Evolutionary conservation across 2,888 invertebrate species (phyloP).

Genomic region (Drosophila cracens): DNA sequence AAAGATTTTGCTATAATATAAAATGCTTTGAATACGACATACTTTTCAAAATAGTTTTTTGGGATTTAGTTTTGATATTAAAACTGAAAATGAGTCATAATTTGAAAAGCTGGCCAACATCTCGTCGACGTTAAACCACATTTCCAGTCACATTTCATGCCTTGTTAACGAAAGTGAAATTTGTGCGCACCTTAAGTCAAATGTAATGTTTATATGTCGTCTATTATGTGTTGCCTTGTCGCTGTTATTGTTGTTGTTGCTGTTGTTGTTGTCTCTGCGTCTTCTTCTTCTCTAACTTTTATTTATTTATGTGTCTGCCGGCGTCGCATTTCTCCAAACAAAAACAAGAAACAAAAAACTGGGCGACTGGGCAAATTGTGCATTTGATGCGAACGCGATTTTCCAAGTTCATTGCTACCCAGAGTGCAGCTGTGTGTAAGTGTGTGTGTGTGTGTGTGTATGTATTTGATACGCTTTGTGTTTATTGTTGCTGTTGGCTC

Average conservation of each 20-base stretch:
- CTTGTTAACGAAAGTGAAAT: constrained; percentile 64
- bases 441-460: constrained; percentile 9
- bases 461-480: constrained; percentile 9
- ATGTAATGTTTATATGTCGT: constrained; percentile 43
- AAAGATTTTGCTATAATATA: neutral
- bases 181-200: constrained; percentile 40
- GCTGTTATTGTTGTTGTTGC: constrained; percentile 14
- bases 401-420: constrained; percentile 74
- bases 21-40: neutral
- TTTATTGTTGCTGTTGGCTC: constrained; percentile 23
- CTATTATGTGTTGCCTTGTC: constrained; percentile 35
- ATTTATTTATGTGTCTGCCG: constrained; percentile 65
- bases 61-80: neutral
- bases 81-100: neutral
- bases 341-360: constrained; percentile 41
- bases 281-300: constrained; percentile 34
- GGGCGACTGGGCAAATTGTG: constrained; percentile 46
- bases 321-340: constrained; percentile 71
- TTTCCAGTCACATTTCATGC: constrained; percentile 39
- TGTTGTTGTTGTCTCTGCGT: constrained; percentile 8
- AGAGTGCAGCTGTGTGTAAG: constrained; percentile 4
- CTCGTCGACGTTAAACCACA: constrained; percentile 14
- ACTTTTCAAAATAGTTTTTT: no score
- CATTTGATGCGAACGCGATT: constrained; percentile 40
- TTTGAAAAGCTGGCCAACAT: neutral